Conservation (phyloP, 2,113 vertebrate species). For the Athene noctua region DNA sequence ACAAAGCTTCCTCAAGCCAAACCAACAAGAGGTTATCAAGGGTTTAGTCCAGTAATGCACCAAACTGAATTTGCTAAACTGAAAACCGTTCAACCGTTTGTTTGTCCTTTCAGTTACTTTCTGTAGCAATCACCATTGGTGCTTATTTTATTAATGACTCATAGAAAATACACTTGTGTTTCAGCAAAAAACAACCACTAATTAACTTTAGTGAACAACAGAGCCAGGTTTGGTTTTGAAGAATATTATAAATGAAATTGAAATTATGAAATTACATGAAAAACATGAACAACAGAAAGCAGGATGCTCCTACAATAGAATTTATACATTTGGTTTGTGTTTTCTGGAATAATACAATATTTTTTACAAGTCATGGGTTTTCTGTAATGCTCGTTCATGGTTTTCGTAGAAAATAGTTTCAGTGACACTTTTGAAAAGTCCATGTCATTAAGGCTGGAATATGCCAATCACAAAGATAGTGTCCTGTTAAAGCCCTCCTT, state of each 20-base stretch:
- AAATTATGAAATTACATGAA: neutral
- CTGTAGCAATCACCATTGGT: conserved; percentile 23
- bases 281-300: neutral
- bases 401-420: neutral
- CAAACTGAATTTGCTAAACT: conserved; percentile 24
- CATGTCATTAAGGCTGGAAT: neutral
- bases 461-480: neutral
- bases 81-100: conserved; percentile 61
- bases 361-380: neutral
- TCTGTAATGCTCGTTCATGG: neutral
- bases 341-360: neutral
- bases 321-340: neutral
- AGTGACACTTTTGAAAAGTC: neutral
- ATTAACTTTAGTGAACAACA: neutral
- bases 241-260: neutral
- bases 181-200: neutral
- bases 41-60: conserved; percentile 42
- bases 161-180: conserved; percentile 48
- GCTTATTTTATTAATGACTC: conserved; percentile 58
- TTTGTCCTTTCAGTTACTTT: conserved; percentile 65
- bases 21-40: conserved; percentile 19
- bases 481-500: neutral
- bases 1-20: conserved; percentile 53
- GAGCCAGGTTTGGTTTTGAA: neutral
- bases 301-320: neutral